These are phyloP conservation scores for Hetaerina titia DNA, from an alignment of 2,888 invertebrate genomes.

Conservation along the genomic window DNA sequence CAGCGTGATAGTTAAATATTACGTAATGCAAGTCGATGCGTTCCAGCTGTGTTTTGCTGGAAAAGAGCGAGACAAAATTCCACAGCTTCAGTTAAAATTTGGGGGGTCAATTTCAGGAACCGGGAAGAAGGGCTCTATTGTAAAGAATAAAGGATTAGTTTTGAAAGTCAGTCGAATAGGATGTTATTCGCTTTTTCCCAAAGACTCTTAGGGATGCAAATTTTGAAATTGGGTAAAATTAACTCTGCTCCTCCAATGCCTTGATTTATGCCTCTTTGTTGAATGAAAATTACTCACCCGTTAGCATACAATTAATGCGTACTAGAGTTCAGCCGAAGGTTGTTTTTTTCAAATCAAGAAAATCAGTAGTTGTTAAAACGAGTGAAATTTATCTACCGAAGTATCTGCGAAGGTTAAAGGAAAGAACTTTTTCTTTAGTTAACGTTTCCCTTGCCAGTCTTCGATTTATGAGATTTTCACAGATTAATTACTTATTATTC, in stretches of 20 bases:
- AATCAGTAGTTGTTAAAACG: neutral
- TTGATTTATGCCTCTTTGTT: neutral
- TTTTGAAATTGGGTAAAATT: neutral
- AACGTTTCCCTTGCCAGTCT: neutral
- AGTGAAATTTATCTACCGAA: neutral
- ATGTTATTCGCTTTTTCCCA: neutral
- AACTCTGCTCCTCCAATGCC: no score
- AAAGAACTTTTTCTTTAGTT: neutral
- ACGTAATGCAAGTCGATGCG: neutral
- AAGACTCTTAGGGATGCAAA: neutral
- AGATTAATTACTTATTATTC: neutral
- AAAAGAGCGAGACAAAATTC: neutral
- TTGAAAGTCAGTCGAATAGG: neutral
- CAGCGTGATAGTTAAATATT: neutral
- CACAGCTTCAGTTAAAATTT: neutral
- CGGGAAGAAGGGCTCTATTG: conserved; percentile 63
- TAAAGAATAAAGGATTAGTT: neutral
- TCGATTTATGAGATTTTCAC: neutral
- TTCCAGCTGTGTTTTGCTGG: neutral
- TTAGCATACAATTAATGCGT: neutral
- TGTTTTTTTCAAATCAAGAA: neutral
- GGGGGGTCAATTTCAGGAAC: conserved; percentile 39
- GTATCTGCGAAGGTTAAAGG: neutral
- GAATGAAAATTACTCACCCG: neutral
- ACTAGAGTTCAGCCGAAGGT: neutral